Evolutionary conservation across 2,113 vertebrate species (phyloP), one percentile per base, ranked within the genome.

Genomic region (Spheniscus mendiculus): DNA sequence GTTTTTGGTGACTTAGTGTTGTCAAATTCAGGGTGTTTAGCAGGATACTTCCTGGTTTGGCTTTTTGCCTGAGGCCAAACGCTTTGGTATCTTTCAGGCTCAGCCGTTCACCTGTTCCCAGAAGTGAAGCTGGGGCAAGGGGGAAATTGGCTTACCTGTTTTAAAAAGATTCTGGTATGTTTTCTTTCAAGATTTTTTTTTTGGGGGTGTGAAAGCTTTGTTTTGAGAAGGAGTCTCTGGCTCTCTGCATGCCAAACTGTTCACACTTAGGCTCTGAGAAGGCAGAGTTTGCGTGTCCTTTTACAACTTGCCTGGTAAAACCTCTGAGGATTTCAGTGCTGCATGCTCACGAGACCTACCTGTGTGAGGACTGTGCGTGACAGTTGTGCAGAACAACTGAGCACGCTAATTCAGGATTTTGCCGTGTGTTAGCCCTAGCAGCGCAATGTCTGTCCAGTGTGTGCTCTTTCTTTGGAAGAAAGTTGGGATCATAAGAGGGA

Each of bases 341-440:
- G 30, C 10, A 1, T 1, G 3, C 30, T 87, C 14, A 8, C 1
- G 1, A 58, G 50, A 45, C 30, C 25, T 58, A 4, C 47, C 20
- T 23, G 30, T 66, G 42, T 53, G 52, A 58, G 62, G 21, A 17
- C 70, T 63, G 36, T 27, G 62, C 2, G 0, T 12, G 38, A 36
- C 55, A 53, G 16, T 18, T 44, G 42, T 49, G 45, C n/a, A 50
- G 53, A 78, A 45, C 29, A 80, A 12, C 13, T 26, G 47, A 79
- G 47, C 53, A n/a, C 6, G 3, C 15, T 47, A 27, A 20, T 67
- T 25, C 22, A 63, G 38, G 74, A 25, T 49, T 83, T 81, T 73
- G 44, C 34, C 18, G 3, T 15, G 19, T 30, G 30, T 36, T 56
- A 56, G 38, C 19, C 29, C 18, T 40, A 32, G 34, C 49, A 69